Base-by-base conservation (phyloP, 2,113 vertebrate genomes). In the Synodontis membranacea region DNA sequence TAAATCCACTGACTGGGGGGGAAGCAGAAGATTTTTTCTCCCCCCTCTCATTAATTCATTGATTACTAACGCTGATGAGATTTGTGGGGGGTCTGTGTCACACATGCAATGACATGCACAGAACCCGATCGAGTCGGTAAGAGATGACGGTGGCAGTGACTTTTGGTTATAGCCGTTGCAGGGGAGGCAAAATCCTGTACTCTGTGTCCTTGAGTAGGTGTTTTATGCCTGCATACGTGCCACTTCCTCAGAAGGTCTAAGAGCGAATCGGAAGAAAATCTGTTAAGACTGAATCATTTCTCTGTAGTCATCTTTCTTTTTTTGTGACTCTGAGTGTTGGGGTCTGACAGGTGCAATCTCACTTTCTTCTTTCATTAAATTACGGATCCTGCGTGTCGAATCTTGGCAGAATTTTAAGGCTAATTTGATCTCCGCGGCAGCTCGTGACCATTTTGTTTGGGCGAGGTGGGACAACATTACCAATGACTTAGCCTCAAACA, bases 31-130 rank as follows among this genome's bases (percentile, higher is more conserved):
- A 76, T 79, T 56, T 79, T 79, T 52, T 79, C 50, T 23, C n/a
- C 72, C 72, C n/a, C 72, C 72, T 79, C 84, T 50, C 84, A 85
- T 85, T 78, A 78, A 85, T 50, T 79, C 58, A 85, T 64, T 79
- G 74, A 85, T 84, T 84, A 74, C 68, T 84, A 84, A 84, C 42
- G 83, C 72, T 84, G 52, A 74, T 79, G 84, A 85, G 84, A 85
- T 85, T 78, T 79, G 56, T 50, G 31, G 74, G 58, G 58, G 9
- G 46, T 37, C 72, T 50, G 58, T 85, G 56, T 34, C 74, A 79
- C 42, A 50, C 72, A 31, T 34, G 34, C 74, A 78, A 8, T 58
- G 39, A 56, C 70, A 21, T 44, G 17, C 52, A 75, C 52, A 75
- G 5, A 72, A 6, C 28, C 52, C 58, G 52, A 80, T 42, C 28